Conservation (phyloP, 2,113 vertebrate species). For the Anser cygnoides region DNA sequence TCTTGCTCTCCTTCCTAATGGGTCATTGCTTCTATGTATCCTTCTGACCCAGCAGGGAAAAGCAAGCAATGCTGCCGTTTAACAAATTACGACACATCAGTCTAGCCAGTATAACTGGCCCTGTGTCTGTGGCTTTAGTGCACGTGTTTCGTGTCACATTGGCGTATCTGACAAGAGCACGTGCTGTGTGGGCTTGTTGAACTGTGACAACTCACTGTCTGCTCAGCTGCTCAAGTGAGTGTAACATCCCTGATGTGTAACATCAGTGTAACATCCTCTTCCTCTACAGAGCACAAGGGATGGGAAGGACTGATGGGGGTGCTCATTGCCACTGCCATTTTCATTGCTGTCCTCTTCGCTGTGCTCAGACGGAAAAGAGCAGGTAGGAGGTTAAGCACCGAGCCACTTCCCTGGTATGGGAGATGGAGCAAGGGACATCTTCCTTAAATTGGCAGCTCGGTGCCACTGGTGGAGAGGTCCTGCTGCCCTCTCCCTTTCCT, state of each 20-base stretch:
- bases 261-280: background rate
- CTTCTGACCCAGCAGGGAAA: background rate
- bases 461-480: background rate
- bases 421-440: background rate
- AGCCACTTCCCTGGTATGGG: fast-evolving
- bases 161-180: background rate
- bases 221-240: background rate
- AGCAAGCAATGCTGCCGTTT: background rate
- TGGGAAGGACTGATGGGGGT: background rate
- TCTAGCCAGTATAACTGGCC: background rate
- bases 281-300: slow-evolving; percentile 23
- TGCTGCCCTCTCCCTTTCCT: background rate
- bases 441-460: background rate
- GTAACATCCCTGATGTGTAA: background rate
- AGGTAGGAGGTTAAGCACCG: background rate
- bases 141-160: background rate
- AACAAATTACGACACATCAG: background rate
- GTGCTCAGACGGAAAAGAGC: background rate
- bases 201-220: background rate
- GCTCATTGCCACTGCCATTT: slow-evolving; percentile 37
- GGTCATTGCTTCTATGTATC: background rate
- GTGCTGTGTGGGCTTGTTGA: fast-evolving
- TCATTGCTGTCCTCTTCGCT: slow-evolving; percentile 1
- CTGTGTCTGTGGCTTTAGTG: background rate
- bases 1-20: background rate